Conservation (phyloP, 2,797 vertebrate genomes). For the Selene dorsalis region DNA sequence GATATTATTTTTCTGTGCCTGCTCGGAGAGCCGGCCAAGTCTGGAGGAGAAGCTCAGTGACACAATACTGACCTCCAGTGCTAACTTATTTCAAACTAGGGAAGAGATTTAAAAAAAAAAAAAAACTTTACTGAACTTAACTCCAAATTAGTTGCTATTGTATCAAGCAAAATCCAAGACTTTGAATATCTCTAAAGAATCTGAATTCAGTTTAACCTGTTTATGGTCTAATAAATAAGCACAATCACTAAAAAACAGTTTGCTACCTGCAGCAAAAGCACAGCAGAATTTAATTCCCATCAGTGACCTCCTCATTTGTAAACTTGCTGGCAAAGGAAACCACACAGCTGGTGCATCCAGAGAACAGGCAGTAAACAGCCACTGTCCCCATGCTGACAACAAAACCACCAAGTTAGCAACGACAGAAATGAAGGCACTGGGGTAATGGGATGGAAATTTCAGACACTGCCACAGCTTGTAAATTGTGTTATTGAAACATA, state of each 20-base stretch:
- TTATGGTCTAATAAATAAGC: background rate
- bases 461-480: background rate
- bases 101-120: too few species aligned
- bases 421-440: conserved; percentile 18
- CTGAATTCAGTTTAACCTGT: background rate
- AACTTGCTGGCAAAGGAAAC: conserved; percentile 50
- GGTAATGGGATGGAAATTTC: conserved; percentile 52
- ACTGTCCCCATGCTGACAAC: conserved; percentile 68
- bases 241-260: background rate
- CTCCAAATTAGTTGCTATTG: too few species aligned
- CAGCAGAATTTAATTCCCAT: conserved; percentile 32
- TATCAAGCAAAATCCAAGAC: background rate
- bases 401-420: conserved; percentile 42
- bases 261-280: conserved; percentile 48
- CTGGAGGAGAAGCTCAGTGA: background rate
- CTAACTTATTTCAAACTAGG: background rate
- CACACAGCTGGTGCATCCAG: conserved; percentile 28
- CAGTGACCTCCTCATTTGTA: background rate
- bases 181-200: background rate
- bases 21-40: background rate
- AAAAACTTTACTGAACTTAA: too few species aligned
- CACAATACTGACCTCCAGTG: background rate
- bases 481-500: background rate
- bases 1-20: background rate
- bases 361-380: conserved; percentile 67